These are phyloP conservation scores for Oriolus oriolus DNA, from an alignment of 2,113 vertebrate species.

Conservation along the genomic window DNA sequence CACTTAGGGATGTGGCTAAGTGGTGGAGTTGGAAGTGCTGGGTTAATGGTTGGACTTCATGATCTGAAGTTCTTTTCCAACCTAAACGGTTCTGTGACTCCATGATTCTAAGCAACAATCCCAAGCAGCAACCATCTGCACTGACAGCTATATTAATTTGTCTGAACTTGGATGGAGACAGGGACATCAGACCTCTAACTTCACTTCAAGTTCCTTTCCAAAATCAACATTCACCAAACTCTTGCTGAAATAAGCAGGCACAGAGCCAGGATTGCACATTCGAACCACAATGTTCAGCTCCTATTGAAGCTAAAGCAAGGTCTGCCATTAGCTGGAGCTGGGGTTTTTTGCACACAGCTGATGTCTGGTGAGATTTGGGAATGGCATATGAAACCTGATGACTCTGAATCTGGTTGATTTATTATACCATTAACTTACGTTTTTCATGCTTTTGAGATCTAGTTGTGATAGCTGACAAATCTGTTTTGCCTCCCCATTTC, in stretches of 20 bases:
- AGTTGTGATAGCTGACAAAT: neutral
- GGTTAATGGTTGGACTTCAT: neutral
- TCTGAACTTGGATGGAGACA: neutral
- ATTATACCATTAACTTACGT: neutral
- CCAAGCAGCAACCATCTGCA: neutral
- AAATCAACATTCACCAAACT: slow-evolving; percentile 3
- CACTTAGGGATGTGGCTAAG: neutral
- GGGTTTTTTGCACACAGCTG: neutral
- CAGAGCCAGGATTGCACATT: neutral
- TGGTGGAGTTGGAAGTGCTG: neutral
- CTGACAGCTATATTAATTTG: neutral
- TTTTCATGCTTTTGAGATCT: neutral
- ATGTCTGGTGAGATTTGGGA: neutral
- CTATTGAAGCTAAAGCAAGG: neutral
- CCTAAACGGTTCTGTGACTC: neutral
- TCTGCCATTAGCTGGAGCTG: neutral
- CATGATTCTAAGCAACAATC: neutral
- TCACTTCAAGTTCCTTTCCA: neutral
- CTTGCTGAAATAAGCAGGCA: neutral
- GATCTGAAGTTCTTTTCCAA: neutral
- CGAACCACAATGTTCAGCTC: neutral
- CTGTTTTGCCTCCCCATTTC: neutral
- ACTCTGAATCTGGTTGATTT: neutral
- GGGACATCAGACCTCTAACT: neutral
- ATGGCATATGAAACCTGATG: neutral